These are phyloP conservation scores for Halcyon senegalensis DNA, from an alignment of 2,113 vertebrate genomes.

Conservation along the genomic window DNA sequence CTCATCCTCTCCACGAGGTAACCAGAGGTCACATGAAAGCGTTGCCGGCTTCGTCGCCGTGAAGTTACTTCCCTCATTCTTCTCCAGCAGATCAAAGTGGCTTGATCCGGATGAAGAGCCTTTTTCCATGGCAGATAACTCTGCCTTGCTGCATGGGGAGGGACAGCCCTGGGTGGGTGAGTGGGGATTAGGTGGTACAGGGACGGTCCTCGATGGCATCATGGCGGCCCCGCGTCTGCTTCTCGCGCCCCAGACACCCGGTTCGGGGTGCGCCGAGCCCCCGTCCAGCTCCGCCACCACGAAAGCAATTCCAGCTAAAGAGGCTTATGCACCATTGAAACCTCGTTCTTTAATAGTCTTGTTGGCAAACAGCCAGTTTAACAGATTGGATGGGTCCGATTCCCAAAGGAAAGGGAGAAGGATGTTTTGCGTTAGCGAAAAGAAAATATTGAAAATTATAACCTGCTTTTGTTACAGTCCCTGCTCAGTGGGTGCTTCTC, in stretches of 20 bases:
- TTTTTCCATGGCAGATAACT: neutral
- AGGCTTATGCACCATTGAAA: conserved; percentile 3
- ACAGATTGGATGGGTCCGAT: neutral
- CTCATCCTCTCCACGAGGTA: neutral
- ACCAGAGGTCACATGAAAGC: neutral
- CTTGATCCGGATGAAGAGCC: neutral
- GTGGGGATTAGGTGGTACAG: neutral
- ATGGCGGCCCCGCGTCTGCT: neutral
- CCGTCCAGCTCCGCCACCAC: fast-evolving
- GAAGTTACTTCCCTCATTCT: neutral
- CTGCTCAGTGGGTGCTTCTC: neutral
- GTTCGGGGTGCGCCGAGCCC: neutral
- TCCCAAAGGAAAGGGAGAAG: neutral
- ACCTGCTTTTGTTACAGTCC: neutral
- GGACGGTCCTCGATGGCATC: neutral
- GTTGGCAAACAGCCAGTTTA: neutral
- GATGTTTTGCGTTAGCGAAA: neutral
- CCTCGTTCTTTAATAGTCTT: neutral
- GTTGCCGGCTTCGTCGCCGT: fast-evolving
- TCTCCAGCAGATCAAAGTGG: neutral
- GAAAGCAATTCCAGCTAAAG: neutral
- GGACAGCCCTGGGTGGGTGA: neutral
- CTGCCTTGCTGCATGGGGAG: neutral
- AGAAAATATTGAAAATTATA: neutral
- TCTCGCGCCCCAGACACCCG: neutral